Evolutionary conservation across 2,797 vertebrate species (phyloP).

Genomic region (Myotis pilosus): DNA sequence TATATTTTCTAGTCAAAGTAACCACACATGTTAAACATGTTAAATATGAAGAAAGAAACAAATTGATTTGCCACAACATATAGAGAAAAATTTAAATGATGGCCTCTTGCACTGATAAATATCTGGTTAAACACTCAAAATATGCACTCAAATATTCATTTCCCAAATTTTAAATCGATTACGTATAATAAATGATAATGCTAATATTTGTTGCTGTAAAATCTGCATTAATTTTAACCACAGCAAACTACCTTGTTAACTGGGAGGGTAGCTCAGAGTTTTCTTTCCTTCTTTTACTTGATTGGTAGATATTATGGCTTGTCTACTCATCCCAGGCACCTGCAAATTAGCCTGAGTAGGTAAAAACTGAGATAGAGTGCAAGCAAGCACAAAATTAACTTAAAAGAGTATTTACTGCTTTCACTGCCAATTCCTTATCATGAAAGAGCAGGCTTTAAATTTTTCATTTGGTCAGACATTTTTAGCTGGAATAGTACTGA

Average conservation of each 20-base stretch:
- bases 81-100: conserved; percentile 38
- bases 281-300: conserved; percentile 63
- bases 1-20: conserved; percentile 61
- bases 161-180: conserved; percentile 57
- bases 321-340: conserved; percentile 58
- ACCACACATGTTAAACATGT: conserved; percentile 36
- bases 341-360: conserved; percentile 62
- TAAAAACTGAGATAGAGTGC: conserved; percentile 61
- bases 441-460: background rate
- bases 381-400: conserved; percentile 43
- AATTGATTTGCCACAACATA: background rate
- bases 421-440: conserved; percentile 22
- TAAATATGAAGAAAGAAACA: conserved; percentile 49
- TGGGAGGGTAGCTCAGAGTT: conserved; percentile 56
- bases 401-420: conserved; percentile 37
- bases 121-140: conserved; percentile 42
- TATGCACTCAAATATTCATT: conserved; percentile 56
- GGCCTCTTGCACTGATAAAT: background rate
- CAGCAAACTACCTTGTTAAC: conserved; percentile 68
- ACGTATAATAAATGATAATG: conserved; percentile 51
- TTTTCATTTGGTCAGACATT: conserved; percentile 12
- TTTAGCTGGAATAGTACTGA: background rate
- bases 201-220: conserved; percentile 52
- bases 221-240: conserved; percentile 63
- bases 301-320: conserved; percentile 59